These are phyloP conservation scores for Aptenodytes forsteri DNA, from an alignment of 2,113 vertebrate genomes.

Conservation along the genomic window DNA sequence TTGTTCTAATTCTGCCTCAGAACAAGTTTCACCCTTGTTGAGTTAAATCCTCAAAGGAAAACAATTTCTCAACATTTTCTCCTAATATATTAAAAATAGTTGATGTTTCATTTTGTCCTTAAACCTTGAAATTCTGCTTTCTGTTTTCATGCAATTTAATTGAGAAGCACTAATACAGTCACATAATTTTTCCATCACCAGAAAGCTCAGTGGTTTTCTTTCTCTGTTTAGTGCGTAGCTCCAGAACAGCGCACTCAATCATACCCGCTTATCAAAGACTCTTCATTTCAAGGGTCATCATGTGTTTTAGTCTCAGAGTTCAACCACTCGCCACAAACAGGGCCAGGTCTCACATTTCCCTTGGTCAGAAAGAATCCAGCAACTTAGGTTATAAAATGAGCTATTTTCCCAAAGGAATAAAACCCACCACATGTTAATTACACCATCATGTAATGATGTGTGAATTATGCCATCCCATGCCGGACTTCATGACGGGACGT, in stretches of 20 bases:
- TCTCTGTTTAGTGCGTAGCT: fast-evolving
- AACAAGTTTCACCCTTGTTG: not conserved
- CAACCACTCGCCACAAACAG: not conserved
- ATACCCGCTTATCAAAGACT: not conserved
- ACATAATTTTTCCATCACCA: not conserved
- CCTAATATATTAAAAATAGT: not conserved
- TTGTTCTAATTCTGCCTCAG: not conserved
- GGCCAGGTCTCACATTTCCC: not conserved
- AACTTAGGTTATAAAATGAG: not conserved
- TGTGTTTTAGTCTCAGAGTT: not conserved
- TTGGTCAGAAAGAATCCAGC: not conserved
- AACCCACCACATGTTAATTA: fast-evolving
- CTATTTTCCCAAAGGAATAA: not conserved
- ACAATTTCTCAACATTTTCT: not conserved
- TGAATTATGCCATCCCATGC: not conserved
- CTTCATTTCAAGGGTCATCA: not conserved
- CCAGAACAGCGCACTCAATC: not conserved
- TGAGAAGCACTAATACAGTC: not conserved
- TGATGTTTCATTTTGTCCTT: not conserved
- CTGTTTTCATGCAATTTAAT: not conserved
- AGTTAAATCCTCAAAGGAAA: not conserved
- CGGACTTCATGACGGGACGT: fast-evolving
- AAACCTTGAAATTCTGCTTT: not conserved
- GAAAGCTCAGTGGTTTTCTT: not conserved
- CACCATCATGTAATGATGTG: fast-evolving